Percentiles rank a stretch among this genome's conserved stretches.
These are phyloP conservation scores for Drosophila bunnanda DNA, from an alignment of 2,888 invertebrate species.

Conservation along the genomic window DNA sequence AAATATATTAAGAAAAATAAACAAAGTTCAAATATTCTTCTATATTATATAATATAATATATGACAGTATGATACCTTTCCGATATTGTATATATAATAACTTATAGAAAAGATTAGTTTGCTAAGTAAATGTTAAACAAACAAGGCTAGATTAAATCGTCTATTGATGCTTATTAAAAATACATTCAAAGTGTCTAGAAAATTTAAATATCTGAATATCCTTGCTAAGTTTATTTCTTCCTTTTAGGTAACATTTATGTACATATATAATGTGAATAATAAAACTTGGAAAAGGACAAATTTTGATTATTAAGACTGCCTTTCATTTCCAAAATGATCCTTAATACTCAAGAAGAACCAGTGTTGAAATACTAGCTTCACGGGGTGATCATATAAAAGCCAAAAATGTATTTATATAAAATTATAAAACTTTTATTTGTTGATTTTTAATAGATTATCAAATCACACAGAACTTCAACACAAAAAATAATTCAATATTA, in stretches of 20 bases:
- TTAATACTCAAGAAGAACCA: background rate
- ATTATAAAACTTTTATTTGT: background rate
- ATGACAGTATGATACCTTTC: too few relatives aligned
- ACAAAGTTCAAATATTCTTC: too few relatives aligned
- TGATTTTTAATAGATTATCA: background rate
- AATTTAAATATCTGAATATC: background rate
- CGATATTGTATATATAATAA: too few relatives aligned
- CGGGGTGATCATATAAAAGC: too few relatives aligned
- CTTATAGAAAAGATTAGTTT: too few relatives aligned
- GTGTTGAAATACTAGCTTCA: background rate
- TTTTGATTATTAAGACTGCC: background rate
- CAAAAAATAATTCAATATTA: background rate
- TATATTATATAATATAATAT: too few relatives aligned
- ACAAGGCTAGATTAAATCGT: background rate
- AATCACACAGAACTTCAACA: background rate
- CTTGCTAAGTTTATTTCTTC: too few relatives aligned
- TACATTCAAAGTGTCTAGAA: background rate
- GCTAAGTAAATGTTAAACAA: background rate
- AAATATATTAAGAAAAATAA: too few relatives aligned
- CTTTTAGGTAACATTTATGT: too few relatives aligned
- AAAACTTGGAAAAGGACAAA: too few relatives aligned
- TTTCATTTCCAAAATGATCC: background rate
- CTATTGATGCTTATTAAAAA: background rate
- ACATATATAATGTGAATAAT: too few relatives aligned
- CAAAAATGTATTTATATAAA: background rate